phyloP scores from a whole-genome alignment of 2,113 vertebrate species.

The Hoplias malabaricus region DNA sequence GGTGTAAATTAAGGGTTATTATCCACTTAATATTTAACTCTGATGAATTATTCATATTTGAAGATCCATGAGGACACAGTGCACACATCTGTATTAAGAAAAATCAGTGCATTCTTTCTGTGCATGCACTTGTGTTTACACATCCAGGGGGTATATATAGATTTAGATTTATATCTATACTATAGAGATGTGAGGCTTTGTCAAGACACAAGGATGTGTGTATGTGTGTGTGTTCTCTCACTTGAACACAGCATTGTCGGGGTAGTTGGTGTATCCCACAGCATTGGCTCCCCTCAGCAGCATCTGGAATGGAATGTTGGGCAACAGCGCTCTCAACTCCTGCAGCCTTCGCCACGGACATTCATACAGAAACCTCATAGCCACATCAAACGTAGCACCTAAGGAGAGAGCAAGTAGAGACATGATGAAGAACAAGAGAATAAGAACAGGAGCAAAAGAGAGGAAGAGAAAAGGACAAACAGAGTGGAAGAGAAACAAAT shows the following conservation, averaged over 20 bases:
- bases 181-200: no score
- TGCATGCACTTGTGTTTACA: neutral
- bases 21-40: no score
- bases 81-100: no score
- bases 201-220: no score
- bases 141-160: neutral
- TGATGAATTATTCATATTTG: no score
- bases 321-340: constrained; percentile 85
- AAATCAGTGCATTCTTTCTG: no score
- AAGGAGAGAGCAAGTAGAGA: no score
- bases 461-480: neutral
- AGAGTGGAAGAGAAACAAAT: neutral
- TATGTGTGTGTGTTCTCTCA: constrained; percentile 59
- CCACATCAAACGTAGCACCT: constrained; percentile 84
- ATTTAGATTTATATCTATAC: neutral
- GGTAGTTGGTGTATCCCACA: constrained; percentile 93
- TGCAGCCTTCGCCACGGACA: constrained; percentile 90
- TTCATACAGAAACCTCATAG: constrained; percentile 91
- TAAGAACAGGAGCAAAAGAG: neutral
- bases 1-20: no score
- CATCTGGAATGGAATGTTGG: constrained; percentile 95
- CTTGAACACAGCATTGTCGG: constrained; percentile 91
- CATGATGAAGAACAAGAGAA: neutral
- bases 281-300: constrained; percentile 89
- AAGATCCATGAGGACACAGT: no score